Evolutionary conservation across 2,888 invertebrate species (phyloP).

Genomic region (Gastrophysa polygoni): DNA sequence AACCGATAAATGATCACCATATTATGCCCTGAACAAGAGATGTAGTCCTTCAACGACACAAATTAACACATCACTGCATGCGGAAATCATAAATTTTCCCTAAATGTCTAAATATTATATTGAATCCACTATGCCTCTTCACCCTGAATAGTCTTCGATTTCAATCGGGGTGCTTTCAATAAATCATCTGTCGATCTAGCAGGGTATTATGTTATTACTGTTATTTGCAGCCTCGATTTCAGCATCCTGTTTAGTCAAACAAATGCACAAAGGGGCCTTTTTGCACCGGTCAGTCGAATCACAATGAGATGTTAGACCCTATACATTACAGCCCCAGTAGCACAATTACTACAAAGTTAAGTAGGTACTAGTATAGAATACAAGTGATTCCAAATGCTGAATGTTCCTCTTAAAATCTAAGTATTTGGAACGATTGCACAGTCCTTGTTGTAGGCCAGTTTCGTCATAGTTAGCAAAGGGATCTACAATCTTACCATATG

Average conservation of each 20-base stretch:
- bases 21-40: background rate
- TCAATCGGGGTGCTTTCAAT: conserved; percentile 40
- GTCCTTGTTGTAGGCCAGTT: too few species aligned
- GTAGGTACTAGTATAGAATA: conserved; percentile 35
- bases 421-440: too few species aligned
- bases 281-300: conserved; percentile 50
- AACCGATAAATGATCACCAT: conserved; percentile 7
- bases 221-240: conserved; percentile 53
- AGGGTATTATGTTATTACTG: conserved; percentile 53
- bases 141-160: conserved; percentile 36
- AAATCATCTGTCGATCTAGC: conserved; percentile 54
- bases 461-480: too few species aligned
- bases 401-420: too few species aligned
- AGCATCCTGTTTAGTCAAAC: conserved; percentile 48
- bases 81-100: conserved; percentile 45
- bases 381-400: conserved; percentile 37
- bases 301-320: conserved; percentile 37
- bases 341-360: conserved; percentile 41
- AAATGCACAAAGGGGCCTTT: conserved; percentile 46
- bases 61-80: conserved; percentile 45
- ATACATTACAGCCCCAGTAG: conserved; percentile 33
- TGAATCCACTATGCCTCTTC: conserved; percentile 38
- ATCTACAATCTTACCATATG: too few species aligned
- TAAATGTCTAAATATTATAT: conserved; percentile 47
- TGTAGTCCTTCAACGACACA: conserved; percentile 17